phyloP scores from a whole-genome alignment of 2,113 vertebrate genomes.

The Alligator sinensis region DNA sequence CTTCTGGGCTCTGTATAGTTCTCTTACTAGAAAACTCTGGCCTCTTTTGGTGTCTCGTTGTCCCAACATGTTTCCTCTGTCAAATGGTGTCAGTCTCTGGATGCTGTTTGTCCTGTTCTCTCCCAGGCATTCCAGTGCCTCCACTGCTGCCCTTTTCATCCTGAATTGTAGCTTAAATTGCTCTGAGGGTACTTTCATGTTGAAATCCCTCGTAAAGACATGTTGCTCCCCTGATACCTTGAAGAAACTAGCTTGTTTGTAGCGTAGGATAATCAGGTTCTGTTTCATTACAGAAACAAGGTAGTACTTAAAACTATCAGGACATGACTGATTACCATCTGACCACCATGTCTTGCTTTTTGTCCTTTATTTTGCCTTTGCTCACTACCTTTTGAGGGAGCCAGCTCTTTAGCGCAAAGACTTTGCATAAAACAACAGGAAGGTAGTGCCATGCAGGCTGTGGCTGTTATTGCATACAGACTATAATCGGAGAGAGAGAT shows the following conservation, averaged over 20 bases:
- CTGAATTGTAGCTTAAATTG: not conserved
- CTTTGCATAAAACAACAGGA: not conserved
- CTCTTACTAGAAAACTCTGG: not conserved
- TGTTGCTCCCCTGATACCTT: not conserved
- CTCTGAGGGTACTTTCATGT: not conserved
- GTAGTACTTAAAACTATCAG: not conserved
- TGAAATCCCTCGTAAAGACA: not conserved
- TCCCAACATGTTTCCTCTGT: not conserved
- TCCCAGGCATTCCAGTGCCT: not conserved
- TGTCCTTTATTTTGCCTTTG: not conserved
- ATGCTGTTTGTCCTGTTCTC: rapidly evolving
- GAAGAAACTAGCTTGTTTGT: not conserved
- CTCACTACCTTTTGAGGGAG: not conserved
- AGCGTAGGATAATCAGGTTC: not conserved
- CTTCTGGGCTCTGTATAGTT: not conserved
- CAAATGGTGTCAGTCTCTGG: not conserved
- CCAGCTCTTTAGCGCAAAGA: not conserved
- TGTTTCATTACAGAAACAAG: not conserved
- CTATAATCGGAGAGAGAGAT: not conserved
- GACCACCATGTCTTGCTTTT: not conserved
- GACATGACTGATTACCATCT: not conserved
- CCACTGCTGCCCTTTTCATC: not conserved
- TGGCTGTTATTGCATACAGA: not conserved
- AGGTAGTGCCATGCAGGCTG: not conserved
- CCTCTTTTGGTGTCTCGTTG: not conserved